phyloP scores from a whole-genome alignment of 2,888 invertebrate species.

The Sabellastarte sp. region DNA sequence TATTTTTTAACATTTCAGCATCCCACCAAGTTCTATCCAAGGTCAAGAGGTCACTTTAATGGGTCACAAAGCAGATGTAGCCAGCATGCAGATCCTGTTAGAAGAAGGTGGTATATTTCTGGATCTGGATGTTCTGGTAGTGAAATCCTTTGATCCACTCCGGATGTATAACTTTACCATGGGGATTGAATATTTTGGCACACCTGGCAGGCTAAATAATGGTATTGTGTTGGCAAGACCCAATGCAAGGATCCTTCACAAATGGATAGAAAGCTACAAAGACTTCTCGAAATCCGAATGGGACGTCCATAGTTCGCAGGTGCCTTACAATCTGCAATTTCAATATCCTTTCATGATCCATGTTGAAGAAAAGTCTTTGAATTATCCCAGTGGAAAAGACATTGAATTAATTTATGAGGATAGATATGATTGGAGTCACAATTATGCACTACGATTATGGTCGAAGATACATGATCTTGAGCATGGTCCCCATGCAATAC shows the following conservation, averaged over 20 bases:
- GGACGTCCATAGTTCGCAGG: constrained; percentile 34
- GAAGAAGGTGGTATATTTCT: constrained; percentile 10
- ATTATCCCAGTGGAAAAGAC: constrained; percentile 29
- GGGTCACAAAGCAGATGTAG: constrained; percentile 33
- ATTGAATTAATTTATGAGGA: constrained; percentile 27
- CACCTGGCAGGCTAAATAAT: constrained; percentile 29
- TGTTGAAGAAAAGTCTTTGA: constrained; percentile 31
- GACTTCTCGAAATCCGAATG: constrained; percentile 33
- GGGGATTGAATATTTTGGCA: constrained; percentile 33
- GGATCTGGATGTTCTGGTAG: constrained; percentile 8
- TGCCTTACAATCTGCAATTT: constrained; percentile 33
- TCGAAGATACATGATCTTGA: constrained; percentile 10
- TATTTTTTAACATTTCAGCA: background rate
- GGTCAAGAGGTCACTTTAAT: constrained; percentile 8
- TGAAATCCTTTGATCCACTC: constrained; percentile 30
- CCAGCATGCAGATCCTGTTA: constrained; percentile 26
- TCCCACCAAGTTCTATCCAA: background rate
- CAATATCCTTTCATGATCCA: constrained; percentile 30
- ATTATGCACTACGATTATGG: constrained; percentile 37
- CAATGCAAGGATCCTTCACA: constrained; percentile 34
- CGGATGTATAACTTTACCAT: constrained; percentile 34
- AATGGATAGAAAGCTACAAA: constrained; percentile 37
- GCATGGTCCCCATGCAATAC: constrained; percentile 6
- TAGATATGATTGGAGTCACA: constrained; percentile 30
- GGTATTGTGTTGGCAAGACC: constrained; percentile 35